Conservation (phyloP, 2,113 vertebrate genomes). For the Galeopterus variegatus region DNA sequence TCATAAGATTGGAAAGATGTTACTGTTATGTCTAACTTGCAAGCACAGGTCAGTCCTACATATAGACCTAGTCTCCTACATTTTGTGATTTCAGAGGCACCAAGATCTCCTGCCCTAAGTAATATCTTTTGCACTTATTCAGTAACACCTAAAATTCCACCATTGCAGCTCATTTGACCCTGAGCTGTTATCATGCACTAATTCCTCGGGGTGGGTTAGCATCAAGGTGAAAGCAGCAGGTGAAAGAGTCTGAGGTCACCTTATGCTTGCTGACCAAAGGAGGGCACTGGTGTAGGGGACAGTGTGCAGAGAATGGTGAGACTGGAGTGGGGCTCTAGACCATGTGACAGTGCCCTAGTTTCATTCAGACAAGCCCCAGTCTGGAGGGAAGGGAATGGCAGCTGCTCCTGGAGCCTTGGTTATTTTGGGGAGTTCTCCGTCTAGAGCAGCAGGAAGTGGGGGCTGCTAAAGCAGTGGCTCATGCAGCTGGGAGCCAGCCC, state of each 20-base stretch:
- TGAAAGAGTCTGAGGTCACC: neutral
- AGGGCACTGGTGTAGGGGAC: neutral
- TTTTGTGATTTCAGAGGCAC: constrained; percentile 1
- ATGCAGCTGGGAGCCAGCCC: neutral
- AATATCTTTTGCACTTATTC: too few species aligned
- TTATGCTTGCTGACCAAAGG: neutral
- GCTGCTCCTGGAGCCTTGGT: neutral
- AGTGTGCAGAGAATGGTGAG: neutral
- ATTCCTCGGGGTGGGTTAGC: neutral
- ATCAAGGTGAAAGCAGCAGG: neutral
- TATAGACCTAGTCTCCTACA: neutral
- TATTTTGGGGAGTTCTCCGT: neutral
- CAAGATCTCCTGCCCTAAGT: too few species aligned
- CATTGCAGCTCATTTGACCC: neutral
- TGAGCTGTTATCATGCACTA: neutral
- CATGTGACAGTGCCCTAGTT: neutral
- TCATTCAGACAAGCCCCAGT: neutral
- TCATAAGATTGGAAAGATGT: neutral
- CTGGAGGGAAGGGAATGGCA: neutral
- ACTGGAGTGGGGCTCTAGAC: neutral
- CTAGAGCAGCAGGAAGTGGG: neutral
- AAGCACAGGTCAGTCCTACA: neutral
- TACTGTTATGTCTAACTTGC: neutral
- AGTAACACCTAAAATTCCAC: too few species aligned
- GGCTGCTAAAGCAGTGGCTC: neutral